These are phyloP conservation scores for Wasmannia auropunctata DNA, from an alignment of 1,140 invertebrate species.

Conservation along the genomic window DNA sequence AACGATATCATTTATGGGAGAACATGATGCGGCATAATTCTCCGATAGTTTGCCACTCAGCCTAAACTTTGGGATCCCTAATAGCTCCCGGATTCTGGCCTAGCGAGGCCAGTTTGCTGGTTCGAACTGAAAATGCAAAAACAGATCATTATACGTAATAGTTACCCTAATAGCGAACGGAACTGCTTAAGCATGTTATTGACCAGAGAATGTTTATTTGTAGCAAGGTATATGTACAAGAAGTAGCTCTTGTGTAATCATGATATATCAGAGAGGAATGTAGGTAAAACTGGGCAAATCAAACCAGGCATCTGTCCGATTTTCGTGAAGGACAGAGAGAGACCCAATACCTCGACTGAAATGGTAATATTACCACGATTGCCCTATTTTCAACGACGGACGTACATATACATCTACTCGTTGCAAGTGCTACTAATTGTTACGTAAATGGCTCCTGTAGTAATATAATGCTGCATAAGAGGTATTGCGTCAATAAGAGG, in stretches of 20 bases:
- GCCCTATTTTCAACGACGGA: slow-evolving; percentile 8
- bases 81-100: not conserved
- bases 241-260: not conserved
- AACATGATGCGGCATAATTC: slow-evolving; percentile 42
- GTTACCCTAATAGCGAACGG: not conserved
- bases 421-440: slow-evolving; percentile 18
- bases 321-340: not conserved
- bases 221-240: not conserved
- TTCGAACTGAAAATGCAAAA: slow-evolving; percentile 6
- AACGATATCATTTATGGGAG: slow-evolving; percentile 40
- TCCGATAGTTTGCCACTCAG: not conserved
- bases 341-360: not conserved
- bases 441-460: not conserved
- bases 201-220: not conserved
- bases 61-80: slow-evolving; percentile 19
- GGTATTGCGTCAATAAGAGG: not conserved
- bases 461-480: not conserved
- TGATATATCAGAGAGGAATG: not conserved
- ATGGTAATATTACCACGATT: slow-evolving; percentile 7
- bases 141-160: not conserved
- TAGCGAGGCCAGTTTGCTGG: not conserved
- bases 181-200: not conserved
- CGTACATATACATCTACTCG: no score
- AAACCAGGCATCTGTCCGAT: not conserved
- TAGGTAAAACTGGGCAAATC: not conserved